phyloP scores from a whole-genome alignment of 92 coral and sea anemone species.

The Porites rus region DNA sequence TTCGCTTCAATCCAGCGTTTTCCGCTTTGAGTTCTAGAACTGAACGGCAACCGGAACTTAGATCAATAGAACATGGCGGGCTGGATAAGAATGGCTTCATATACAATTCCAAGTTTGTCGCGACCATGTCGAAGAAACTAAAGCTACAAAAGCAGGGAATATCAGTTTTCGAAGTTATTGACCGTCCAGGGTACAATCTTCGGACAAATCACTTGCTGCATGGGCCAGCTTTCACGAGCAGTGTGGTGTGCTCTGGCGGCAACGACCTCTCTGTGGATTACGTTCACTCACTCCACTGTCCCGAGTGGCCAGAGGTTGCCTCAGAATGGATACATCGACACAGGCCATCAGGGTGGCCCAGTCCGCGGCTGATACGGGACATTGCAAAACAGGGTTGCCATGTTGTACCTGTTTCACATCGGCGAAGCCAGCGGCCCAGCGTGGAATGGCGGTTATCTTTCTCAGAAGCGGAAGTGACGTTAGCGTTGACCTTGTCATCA shows the following conservation, averaged over 20 bases:
- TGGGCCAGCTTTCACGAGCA: conserved; percentile 42
- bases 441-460: conserved; percentile 49
- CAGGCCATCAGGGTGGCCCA: conserved; percentile 49
- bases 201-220: conserved; percentile 31
- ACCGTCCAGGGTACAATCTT: conserved; percentile 39
- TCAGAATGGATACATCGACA: conserved; percentile 40
- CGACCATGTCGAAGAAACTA: conserved; percentile 16
- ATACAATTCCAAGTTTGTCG: conserved; percentile 40
- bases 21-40: conserved; percentile 11
- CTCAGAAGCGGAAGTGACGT: conserved; percentile 38
- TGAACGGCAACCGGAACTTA: conserved; percentile 13
- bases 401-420: conserved; percentile 46
- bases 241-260: conserved; percentile 37
- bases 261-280: conserved; percentile 42
- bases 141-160: conserved; percentile 14
- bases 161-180: conserved; percentile 27
- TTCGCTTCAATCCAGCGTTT: conserved; percentile 40
- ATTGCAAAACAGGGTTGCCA: conserved; percentile 41
- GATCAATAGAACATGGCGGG: not conserved
- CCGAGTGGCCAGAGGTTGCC: conserved; percentile 47
- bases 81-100: conserved; percentile 39
- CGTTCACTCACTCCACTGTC: conserved; percentile 51
- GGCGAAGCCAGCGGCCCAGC: conserved; percentile 25
- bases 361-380: conserved; percentile 36
- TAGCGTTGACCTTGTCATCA: conserved; percentile 37